Conservation (phyloP, 2,888 invertebrate genomes). For the Cerceris ruficornis region DNA sequence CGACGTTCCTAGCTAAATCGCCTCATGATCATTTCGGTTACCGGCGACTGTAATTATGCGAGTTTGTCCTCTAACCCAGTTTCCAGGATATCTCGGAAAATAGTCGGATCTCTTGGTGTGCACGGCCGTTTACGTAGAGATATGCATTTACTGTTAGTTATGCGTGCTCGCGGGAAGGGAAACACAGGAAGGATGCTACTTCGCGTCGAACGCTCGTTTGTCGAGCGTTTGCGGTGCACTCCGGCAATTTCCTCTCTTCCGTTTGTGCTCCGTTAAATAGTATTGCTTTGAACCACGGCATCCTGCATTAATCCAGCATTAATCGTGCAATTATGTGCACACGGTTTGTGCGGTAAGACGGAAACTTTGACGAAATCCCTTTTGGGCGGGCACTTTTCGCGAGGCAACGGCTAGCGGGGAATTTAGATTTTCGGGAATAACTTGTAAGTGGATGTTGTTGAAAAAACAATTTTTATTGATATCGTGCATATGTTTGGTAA, state of each 20-base stretch:
- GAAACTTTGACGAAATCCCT: too few species aligned
- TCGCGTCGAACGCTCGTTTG: slow-evolving; percentile 17
- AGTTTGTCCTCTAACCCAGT: slow-evolving; percentile 58
- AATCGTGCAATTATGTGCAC: background rate
- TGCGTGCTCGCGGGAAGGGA: slow-evolving; percentile 28
- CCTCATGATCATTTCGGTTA: slow-evolving; percentile 44
- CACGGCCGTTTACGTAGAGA: slow-evolving; percentile 15
- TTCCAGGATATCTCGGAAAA: slow-evolving; percentile 51
- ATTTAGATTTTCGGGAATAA: too few species aligned
- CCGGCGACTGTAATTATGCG: slow-evolving; percentile 53
- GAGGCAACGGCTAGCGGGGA: too few species aligned
- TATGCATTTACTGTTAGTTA: slow-evolving; percentile 24
- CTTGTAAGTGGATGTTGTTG: too few species aligned
- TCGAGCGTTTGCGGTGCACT: slow-evolving; percentile 3
- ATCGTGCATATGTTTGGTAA: too few species aligned
- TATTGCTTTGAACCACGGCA: slow-evolving; percentile 15
- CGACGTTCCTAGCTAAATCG: slow-evolving; percentile 34
- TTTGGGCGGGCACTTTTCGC: too few species aligned
- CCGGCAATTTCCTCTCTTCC: slow-evolving; percentile 6
- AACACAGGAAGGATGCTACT: slow-evolving; percentile 13
- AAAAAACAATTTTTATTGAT: too few species aligned
- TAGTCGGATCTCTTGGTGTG: slow-evolving; percentile 38
- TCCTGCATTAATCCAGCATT: background rate
- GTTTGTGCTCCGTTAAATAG: slow-evolving; percentile 31
- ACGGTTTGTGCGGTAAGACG: too few species aligned